phyloP scores from a whole-genome alignment of 2,113 vertebrate species.

The Pycnonotus jocosus region DNA sequence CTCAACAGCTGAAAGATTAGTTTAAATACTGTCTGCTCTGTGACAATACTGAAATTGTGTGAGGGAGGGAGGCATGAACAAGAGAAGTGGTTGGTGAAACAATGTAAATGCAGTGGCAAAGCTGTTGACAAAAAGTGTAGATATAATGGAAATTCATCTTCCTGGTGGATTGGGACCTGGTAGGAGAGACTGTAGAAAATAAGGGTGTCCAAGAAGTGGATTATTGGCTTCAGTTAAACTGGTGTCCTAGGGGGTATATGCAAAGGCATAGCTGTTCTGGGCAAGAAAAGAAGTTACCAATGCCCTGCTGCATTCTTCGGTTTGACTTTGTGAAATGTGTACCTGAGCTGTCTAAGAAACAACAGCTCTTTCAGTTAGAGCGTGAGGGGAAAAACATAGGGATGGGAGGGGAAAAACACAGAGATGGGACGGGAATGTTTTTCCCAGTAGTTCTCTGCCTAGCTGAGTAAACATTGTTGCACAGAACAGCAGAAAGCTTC shows the following conservation, averaged over 20 bases:
- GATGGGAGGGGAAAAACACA: rapidly evolving
- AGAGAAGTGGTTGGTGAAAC: background rate
- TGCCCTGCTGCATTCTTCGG: background rate
- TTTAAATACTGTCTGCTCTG: background rate
- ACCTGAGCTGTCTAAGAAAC: background rate
- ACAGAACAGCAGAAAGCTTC: background rate
- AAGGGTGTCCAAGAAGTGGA: background rate
- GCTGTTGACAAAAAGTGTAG: background rate
- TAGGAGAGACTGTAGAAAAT: background rate
- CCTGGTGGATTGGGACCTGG: rapidly evolving
- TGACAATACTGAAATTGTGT: background rate
- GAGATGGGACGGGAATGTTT: rapidly evolving
- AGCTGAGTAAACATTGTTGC: background rate
- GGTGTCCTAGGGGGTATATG: background rate
- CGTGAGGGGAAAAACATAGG: rapidly evolving
- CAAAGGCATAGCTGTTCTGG: background rate
- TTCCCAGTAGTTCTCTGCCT: background rate
- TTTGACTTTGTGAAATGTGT: background rate
- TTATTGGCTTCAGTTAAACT: background rate
- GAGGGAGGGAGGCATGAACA: background rate
- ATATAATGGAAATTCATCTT: background rate
- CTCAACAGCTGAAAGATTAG: background rate
- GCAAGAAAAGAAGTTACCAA: background rate
- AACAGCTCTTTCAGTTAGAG: background rate
- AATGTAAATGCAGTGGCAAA: background rate